Evolutionary conservation across 1,140 invertebrate species (phyloP).

Genomic region (Procambarus virginalis): DNA sequence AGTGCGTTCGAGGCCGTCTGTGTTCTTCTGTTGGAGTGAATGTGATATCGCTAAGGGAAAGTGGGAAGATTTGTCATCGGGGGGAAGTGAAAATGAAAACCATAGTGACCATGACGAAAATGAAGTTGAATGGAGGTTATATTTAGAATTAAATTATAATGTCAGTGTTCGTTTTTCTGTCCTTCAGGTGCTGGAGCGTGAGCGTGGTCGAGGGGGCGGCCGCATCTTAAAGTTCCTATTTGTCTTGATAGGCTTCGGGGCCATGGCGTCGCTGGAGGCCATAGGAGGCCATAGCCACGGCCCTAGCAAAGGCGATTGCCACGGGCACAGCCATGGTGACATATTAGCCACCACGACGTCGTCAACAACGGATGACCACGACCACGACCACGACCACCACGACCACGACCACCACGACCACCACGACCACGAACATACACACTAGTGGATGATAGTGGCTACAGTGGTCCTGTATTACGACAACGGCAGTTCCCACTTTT

Average conservation of each 20-base stretch:
- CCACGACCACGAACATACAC: conserved; percentile 9
- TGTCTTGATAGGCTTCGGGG: conserved; percentile 77
- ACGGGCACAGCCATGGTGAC: background rate
- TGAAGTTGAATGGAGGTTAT: too few species aligned
- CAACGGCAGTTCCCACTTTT: too few species aligned
- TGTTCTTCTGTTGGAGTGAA: too few species aligned
- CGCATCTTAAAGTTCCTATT: conserved; percentile 80
- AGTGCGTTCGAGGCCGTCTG: too few species aligned
- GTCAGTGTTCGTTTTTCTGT: too few species aligned
- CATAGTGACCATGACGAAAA: too few species aligned
- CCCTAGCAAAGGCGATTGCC: conserved; percentile 7
- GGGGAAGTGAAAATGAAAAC: too few species aligned
- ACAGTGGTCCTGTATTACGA: background rate
- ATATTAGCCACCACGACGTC: background rate
- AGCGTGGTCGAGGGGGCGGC: conserved; percentile 80
- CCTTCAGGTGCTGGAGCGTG: conserved; percentile 76
- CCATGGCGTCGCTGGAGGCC: conserved; percentile 66
- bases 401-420: conserved; percentile 24
- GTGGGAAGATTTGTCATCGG: too few species aligned
- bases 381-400: conserved; percentile 10
- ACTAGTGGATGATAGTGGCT: background rate
- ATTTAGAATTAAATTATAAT: too few species aligned
- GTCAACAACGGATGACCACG: conserved; percentile 12
- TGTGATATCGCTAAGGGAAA: too few species aligned
- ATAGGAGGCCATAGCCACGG: conserved; percentile 66